These are phyloP conservation scores for Glaucidium brasilianum DNA, from an alignment of 2,113 vertebrate genomes.

Conservation along the genomic window DNA sequence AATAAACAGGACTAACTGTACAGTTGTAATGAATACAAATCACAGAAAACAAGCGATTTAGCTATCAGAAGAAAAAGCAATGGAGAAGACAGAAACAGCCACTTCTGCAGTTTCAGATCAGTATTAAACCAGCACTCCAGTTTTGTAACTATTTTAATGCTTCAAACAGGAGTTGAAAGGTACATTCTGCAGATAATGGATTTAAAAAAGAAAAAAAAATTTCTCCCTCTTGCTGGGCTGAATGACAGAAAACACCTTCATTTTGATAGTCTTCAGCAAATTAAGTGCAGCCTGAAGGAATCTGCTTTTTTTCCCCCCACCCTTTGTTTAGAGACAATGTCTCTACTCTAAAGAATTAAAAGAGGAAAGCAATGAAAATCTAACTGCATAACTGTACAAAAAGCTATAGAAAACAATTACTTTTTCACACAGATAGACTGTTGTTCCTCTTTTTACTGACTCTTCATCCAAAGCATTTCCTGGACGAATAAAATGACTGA, in stretches of 20 bases:
- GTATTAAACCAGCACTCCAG: background rate
- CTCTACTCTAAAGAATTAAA: background rate
- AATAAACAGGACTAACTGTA: background rate
- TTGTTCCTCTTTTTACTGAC: slow-evolving; percentile 91
- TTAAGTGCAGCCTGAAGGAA: background rate
- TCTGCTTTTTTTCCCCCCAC: background rate
- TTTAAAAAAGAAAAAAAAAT: background rate
- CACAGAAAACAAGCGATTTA: background rate
- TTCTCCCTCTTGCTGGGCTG: background rate
- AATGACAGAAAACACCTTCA: background rate
- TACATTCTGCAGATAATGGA: background rate
- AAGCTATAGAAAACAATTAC: slow-evolving; percentile 57
- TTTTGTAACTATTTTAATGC: background rate
- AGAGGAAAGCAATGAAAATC: background rate
- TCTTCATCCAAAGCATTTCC: slow-evolving; percentile 94
- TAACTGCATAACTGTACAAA: background rate
- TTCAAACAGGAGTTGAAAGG: background rate
- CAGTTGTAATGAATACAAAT: background rate
- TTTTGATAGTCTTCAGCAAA: background rate
- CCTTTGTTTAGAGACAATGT: background rate
- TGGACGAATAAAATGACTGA: slow-evolving; percentile 96
- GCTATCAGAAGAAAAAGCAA: background rate
- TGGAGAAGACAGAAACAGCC: background rate
- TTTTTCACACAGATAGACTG: slow-evolving; percentile 95
- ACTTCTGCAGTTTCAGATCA: background rate